Conservation (phyloP, 2,797 vertebrate species). For the Heteromormyrus szaboi region DNA sequence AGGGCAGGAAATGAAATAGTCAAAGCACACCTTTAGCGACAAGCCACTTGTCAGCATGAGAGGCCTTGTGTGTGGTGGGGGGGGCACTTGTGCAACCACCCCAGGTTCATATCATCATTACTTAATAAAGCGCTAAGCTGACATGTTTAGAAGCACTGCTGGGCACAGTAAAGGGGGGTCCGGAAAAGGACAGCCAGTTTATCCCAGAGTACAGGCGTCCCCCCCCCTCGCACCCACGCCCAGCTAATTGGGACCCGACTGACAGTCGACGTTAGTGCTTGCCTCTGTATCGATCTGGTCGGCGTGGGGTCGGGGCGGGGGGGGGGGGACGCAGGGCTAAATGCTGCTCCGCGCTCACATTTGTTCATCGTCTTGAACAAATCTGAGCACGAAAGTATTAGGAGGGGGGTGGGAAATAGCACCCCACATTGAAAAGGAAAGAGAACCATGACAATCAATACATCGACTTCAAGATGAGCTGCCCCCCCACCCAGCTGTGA, state of each 20-base stretch:
- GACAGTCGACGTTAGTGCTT: constrained; percentile 38
- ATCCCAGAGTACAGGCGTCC: background rate
- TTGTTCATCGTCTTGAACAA: background rate
- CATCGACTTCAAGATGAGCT: background rate
- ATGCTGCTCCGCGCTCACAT: background rate
- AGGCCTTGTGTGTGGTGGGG: background rate
- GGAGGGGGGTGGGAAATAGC: background rate
- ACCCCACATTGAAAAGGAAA: background rate
- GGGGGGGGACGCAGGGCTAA: constrained; percentile 13
- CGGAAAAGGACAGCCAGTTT: background rate
- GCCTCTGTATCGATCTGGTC: constrained; percentile 37
- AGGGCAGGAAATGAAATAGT: constrained; percentile 35
- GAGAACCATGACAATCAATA: background rate
- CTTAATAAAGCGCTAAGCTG: background rate
- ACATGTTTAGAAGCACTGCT: background rate
- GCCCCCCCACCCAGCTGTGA: background rate
- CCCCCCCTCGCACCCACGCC: constrained; percentile 30
- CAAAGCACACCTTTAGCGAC: background rate
- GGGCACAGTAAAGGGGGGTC: background rate
- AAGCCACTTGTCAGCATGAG: background rate
- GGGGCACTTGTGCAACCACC: background rate
- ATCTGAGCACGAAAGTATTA: background rate
- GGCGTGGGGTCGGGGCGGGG: constrained; percentile 11
- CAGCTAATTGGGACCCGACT: constrained; percentile 31
- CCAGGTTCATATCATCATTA: background rate